Percentiles rank a stretch among this genome's conserved stretches.
These are phyloP conservation scores for Ferrisia virgata DNA, from an alignment of 2,888 invertebrate genomes.

Conservation along the genomic window DNA sequence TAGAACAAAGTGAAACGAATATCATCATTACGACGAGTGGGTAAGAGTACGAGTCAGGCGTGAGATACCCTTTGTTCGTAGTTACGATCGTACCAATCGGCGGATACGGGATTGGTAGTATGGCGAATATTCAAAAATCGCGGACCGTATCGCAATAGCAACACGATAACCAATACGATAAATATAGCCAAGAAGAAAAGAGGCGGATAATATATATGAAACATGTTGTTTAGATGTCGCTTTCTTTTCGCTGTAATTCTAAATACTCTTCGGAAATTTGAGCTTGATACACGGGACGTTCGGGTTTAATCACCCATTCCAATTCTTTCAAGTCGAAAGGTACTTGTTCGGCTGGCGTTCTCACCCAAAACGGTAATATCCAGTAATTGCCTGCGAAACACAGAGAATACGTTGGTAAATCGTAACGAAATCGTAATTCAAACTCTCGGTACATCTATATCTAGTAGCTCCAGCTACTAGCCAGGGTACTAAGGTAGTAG, in stretches of 20 bases:
- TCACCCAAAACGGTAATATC: slow-evolving; percentile 79
- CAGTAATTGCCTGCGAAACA: slow-evolving; percentile 70
- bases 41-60: slow-evolving; percentile 56
- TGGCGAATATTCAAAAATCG: slow-evolving; percentile 69
- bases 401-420: not conserved
- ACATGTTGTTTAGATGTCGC: slow-evolving; percentile 74
- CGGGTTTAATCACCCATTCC: slow-evolving; percentile 52
- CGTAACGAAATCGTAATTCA: not conserved
- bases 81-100: slow-evolving; percentile 64
- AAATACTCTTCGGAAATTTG: slow-evolving; percentile 57
- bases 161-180: slow-evolving; percentile 68
- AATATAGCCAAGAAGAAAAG: slow-evolving; percentile 70
- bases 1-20: not conserved
- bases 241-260: slow-evolving; percentile 74
- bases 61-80: slow-evolving; percentile 64
- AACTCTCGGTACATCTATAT: no score
- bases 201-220: slow-evolving; percentile 76
- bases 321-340: slow-evolving; percentile 76
- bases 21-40: no score
- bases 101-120: slow-evolving; percentile 54
- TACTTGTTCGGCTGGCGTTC: slow-evolving; percentile 77
- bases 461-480: no score
- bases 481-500: no score
- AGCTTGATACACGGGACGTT: slow-evolving; percentile 52
- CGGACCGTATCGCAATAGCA: slow-evolving; percentile 72